phyloP scores from a whole-genome alignment of 2,797 vertebrate species.

The Ptychobarbus kaznakovi region DNA sequence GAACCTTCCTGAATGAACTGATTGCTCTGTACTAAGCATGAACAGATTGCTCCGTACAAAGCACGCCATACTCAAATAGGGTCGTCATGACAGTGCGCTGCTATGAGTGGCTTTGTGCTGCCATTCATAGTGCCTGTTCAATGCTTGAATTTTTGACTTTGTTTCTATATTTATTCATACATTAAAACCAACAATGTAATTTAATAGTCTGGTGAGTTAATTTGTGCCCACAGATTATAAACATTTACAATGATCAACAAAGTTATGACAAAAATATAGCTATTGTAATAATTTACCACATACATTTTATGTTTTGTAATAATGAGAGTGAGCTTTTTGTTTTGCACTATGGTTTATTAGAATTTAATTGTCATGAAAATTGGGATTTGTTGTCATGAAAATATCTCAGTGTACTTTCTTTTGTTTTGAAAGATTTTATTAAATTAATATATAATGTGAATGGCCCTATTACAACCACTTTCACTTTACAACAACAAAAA shows the following conservation, averaged over 20 bases:
- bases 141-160: conserved; percentile 23
- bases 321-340: neutral
- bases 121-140: conserved; percentile 47
- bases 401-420: neutral
- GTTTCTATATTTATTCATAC: conserved; percentile 54
- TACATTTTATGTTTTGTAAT: neutral
- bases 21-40: conserved; percentile 30
- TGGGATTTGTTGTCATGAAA: neutral
- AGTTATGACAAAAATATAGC: neutral
- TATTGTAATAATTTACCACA: neutral
- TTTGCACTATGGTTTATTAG: neutral
- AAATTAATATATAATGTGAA: neutral
- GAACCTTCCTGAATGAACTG: conserved; percentile 40
- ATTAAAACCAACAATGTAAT: conserved; percentile 49
- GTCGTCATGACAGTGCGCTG: conserved; percentile 33
- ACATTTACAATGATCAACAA: neutral
- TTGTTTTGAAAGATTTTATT: neutral
- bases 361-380: neutral
- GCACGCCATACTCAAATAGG: conserved; percentile 33
- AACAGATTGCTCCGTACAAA: conserved; percentile 9
- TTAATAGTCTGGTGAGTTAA: neutral
- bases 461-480: neutral
- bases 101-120: conserved; percentile 46
- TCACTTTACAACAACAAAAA: neutral
- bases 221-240: neutral